A percentile compares a stretch with the other conserved stretches of the same genome.
Conservation (phyloP, 2,797 vertebrate species). For the Rhinella marina region DNA sequence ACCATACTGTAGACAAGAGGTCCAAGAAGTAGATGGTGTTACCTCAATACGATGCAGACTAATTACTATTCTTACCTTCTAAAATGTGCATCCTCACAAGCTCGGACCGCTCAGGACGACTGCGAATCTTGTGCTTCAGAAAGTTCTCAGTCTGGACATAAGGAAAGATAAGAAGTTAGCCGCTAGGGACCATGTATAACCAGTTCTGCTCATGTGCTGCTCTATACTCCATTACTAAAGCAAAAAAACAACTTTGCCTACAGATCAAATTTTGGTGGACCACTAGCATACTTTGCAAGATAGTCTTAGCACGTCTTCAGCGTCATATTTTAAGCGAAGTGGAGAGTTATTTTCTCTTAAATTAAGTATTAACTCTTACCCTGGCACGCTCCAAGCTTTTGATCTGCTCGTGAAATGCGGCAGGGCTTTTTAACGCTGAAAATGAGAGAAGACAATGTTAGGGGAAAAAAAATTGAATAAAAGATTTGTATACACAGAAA, state of each 20-base stretch:
- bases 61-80: constrained; percentile 80
- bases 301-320: background rate
- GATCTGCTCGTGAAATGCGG: constrained; percentile 94
- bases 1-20: background rate
- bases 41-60: background rate
- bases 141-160: constrained; percentile 89
- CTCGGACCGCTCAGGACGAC: constrained; percentile 89
- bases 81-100: constrained; percentile 97
- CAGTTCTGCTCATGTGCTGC: too few relatives aligned
- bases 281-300: background rate
- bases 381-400: constrained; percentile 94
- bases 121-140: constrained; percentile 96
- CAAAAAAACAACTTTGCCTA: background rate
- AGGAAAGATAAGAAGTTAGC: background rate
- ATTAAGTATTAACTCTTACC: constrained; percentile 75
- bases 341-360: background rate
- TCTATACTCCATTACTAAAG: background rate
- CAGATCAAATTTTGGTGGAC: background rate
- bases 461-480: background rate
- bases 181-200: background rate
- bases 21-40: background rate
- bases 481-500: background rate
- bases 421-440: constrained; percentile 94
- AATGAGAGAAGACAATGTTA: constrained; percentile 67
- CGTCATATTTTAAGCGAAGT: constrained; percentile 3